phyloP scores from a whole-genome alignment of 2,888 invertebrate species.

The Pollenia amentaria region DNA sequence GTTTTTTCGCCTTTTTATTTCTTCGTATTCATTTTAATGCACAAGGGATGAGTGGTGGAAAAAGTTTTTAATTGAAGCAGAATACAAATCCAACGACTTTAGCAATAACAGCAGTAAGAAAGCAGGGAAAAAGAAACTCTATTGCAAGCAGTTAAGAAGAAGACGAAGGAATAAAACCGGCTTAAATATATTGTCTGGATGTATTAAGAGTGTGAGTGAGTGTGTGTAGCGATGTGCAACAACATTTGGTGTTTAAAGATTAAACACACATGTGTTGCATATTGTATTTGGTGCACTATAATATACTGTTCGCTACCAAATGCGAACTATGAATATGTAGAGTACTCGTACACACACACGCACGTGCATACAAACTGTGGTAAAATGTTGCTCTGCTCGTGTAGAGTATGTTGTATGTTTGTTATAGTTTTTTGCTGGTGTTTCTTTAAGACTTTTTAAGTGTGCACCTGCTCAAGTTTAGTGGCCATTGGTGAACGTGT shows the following conservation, averaged over 20 bases:
- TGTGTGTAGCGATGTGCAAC: conserved; percentile 24
- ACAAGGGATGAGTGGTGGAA: conserved; percentile 52
- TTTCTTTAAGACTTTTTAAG: conserved; percentile 52
- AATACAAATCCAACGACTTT: conserved; percentile 1
- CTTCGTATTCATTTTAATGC: conserved; percentile 20
- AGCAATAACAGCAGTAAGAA: conserved; percentile 34
- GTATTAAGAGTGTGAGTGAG: not conserved
- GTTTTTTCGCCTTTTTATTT: not conserved
- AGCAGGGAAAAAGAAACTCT: conserved; percentile 56
- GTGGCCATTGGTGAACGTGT: conserved; percentile 73
- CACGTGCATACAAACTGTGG: conserved; percentile 6
- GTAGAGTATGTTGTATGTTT: conserved; percentile 24
- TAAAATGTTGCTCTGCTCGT: conserved; percentile 38
- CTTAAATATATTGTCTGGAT: conserved; percentile 43
- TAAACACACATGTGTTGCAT: conserved; percentile 34
- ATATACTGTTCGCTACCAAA: conserved; percentile 19
- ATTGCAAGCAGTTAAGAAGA: conserved; percentile 47
- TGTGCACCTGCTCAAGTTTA: conserved; percentile 77
- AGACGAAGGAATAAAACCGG: conserved; percentile 54
- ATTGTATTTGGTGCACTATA: conserved; percentile 20
- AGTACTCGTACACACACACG: conserved; percentile 28
- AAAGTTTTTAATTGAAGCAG: conserved; percentile 71
- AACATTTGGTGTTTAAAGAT: conserved; percentile 65
- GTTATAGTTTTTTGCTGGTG: conserved; percentile 51
- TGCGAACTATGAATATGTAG: conserved; percentile 33